These are phyloP conservation scores for Pristionchus fissidentatus DNA, from an alignment of 2,888 invertebrate species.

Conservation along the genomic window DNA sequence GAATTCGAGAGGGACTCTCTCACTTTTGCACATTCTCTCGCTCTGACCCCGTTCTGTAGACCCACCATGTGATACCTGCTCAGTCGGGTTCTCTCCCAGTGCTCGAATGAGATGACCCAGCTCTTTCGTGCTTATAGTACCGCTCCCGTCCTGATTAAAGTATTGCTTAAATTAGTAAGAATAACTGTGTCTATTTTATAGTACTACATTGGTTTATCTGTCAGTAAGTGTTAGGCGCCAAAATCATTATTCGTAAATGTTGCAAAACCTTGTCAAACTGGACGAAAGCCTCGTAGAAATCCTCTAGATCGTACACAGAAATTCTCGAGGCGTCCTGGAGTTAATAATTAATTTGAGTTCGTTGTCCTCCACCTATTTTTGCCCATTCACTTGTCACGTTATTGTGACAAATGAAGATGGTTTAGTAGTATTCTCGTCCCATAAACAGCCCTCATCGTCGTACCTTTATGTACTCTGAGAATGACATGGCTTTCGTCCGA, in stretches of 20 bases:
- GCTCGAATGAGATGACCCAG: constrained; percentile 31
- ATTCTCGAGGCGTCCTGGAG: constrained; percentile 41
- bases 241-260: not conserved
- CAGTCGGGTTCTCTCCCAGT: constrained; percentile 40
- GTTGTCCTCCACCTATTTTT: not conserved
- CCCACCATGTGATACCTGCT: constrained; percentile 31
- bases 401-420: not conserved
- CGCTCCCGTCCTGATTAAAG: constrained; percentile 18
- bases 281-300: constrained; percentile 46
- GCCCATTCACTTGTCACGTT: not conserved
- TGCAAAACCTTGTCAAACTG: constrained; percentile 39
- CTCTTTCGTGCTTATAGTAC: constrained; percentile 32
- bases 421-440: not conserved
- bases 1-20: no score
- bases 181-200: no score
- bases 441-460: not conserved
- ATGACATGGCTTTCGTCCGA: constrained; percentile 22
- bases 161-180: no score
- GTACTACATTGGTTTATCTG: no score
- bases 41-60: no score
- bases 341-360: not conserved
- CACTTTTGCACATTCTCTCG: no score
- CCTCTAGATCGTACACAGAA: constrained; percentile 27
- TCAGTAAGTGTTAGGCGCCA: no score
- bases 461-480: constrained; percentile 36